Base-by-base conservation (phyloP, 2,797 vertebrate species). In the Yasuhikotakia modesta region DNA sequence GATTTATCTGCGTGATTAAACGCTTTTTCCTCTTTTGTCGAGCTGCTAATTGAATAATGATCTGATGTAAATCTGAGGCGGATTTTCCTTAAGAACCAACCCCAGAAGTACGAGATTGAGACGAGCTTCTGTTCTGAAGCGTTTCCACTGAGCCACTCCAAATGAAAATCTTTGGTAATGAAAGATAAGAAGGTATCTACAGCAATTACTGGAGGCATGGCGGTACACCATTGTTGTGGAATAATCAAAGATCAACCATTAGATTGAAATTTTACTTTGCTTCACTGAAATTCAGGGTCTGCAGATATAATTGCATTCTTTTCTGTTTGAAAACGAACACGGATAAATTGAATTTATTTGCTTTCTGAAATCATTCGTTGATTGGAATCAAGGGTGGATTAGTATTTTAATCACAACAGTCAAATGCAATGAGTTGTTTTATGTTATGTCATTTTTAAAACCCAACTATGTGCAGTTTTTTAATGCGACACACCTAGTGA, bases 21-120 rank as follows among this genome's bases (percentile, higher is more conserved):
- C 3, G 45, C 14, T 48, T 63, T 27, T 78, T 22, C 66, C 57
- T 11, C 24, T 65, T 74, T 69, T 64, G 57, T 74, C 46, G 5
- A 61, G 17, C 19, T 17, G 46, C n/a, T 75, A 76, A 76, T 53
- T 74, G 39, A 75, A 63, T 46, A 32, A 67, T 63, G 69, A 74
- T 78, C 39, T 48, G 21, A 68, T 45, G 32, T 21, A 53, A 76
- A 77, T 82, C 68, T 55, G 57, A 43, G 57, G 24, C 11, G 43
- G 24, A 55, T 72, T 55, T 57, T 65, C 14, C 32, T 55, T 17
- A 35, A 82, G 60, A 73, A 65, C 32, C 63, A 66, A 46, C 52
- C 5, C 8, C 48, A 58, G 66, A 71, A 73, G 53, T 57, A 76
- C 73, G 76, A 19, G 76, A 81, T 80, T 76, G 74, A 32, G 73